Percentiles rank a stretch among this genome's conserved stretches.
Conservation (phyloP, 2,888 invertebrate genomes). For the Acholoe squamosa region DNA sequence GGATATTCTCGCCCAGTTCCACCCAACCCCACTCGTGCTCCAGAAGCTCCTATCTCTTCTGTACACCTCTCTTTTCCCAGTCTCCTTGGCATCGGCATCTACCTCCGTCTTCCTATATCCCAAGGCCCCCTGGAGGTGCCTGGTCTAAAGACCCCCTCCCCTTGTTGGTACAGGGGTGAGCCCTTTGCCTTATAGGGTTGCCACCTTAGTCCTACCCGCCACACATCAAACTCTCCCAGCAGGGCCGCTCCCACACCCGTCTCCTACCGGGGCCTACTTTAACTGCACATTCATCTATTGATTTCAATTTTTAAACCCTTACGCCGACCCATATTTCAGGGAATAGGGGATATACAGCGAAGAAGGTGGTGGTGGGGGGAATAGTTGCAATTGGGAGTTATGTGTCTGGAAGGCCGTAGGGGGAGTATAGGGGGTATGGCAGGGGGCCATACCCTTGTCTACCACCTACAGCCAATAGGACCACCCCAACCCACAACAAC, state of each 20-base stretch:
- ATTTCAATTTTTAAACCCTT: conserved; percentile 41
- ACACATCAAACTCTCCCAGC: neutral
- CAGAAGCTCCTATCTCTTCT: neutral
- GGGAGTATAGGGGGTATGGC: neutral
- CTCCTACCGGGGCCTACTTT: neutral
- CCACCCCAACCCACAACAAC: neutral
- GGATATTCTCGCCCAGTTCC: neutral
- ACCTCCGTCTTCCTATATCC: neutral
- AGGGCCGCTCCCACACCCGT: neutral
- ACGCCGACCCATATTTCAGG: conserved; percentile 18
- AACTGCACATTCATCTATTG: conserved; percentile 23
- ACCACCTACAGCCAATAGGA: neutral
- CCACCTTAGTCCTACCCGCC: neutral
- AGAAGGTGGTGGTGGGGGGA: neutral
- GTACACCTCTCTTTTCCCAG: neutral
- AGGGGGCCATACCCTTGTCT: neutral
- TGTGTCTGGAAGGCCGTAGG: neutral
- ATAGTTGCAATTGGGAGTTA: neutral
- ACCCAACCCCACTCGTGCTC: neutral
- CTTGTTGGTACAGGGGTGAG: conserved; percentile 17
- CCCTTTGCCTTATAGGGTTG: neutral
- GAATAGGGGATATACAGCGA: neutral
- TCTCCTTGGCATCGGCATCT: neutral
- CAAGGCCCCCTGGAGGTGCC: conserved; percentile 9
- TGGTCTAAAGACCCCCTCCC: neutral